phyloP scores from a whole-genome alignment of 2,888 invertebrate species.

The Acleris literana region DNA sequence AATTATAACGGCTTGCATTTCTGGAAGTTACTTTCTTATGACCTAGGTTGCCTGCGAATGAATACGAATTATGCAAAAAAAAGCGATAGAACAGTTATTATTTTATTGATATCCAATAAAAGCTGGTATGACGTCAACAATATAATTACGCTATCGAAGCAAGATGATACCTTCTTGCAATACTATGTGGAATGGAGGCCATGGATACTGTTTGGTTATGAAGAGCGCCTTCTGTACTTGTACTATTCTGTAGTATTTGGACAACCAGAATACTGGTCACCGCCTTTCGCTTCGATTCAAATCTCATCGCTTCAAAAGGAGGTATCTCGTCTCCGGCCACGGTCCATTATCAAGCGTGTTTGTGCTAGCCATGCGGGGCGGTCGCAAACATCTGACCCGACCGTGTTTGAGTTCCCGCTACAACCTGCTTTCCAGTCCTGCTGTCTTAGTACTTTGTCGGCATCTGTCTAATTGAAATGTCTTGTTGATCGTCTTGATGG shows the following conservation, averaged over 20 bases:
- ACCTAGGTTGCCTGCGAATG: too few relatives aligned
- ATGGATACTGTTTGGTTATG: not conserved
- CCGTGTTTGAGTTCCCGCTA: slow-evolving; percentile 31
- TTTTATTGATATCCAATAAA: too few relatives aligned
- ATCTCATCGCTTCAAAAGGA: not conserved
- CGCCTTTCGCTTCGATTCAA: slow-evolving; percentile 4
- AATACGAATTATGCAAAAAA: too few relatives aligned
- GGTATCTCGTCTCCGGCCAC: slow-evolving; percentile 6
- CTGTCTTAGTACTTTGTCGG: slow-evolving; percentile 31
- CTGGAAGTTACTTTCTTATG: too few relatives aligned
- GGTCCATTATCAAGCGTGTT: slow-evolving; percentile 19
- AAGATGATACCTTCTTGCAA: too few relatives aligned
- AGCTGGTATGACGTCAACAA: too few relatives aligned
- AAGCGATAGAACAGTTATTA: too few relatives aligned
- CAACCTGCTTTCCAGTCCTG: slow-evolving; percentile 24
- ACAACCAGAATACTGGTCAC: not conserved
- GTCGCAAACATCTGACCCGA: slow-evolving; percentile 30
- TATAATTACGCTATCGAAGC: too few relatives aligned
- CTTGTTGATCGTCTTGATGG: slow-evolving; percentile 28
- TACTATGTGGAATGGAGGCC: not conserved
- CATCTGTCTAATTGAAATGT: slow-evolving; percentile 35
- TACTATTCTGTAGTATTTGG: slow-evolving; percentile 1
- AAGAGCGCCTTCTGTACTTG: not conserved
- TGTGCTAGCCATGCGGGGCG: slow-evolving; percentile 32
- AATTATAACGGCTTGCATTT: too few relatives aligned